Percentiles rank a stretch among this genome's conserved stretches.
These are phyloP conservation scores for Rhinolophus sinicus DNA, from an alignment of 2,113 vertebrate species.

Conservation along the genomic window DNA sequence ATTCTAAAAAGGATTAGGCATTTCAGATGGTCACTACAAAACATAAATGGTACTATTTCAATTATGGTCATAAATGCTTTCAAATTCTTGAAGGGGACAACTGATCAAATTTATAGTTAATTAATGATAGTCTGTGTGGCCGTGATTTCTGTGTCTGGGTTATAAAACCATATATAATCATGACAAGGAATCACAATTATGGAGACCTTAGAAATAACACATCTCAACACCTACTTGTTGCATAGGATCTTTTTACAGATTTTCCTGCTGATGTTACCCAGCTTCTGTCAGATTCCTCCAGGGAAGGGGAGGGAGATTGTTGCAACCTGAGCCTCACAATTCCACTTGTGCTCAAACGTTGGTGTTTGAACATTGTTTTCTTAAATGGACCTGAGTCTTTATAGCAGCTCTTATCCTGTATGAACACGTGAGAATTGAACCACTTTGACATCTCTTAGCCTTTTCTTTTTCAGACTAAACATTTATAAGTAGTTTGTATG, in stretches of 20 bases:
- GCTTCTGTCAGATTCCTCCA: background rate
- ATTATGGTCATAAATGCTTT: slow-evolving; percentile 41
- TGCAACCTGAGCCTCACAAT: background rate
- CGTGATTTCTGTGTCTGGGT: background rate
- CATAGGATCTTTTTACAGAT: background rate
- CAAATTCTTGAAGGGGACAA: slow-evolving; percentile 51
- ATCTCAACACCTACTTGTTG: background rate
- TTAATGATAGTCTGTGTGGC: slow-evolving; percentile 37
- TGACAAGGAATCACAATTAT: background rate
- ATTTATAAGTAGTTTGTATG: slow-evolving; percentile 59
- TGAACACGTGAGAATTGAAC: background rate
- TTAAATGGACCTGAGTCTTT: background rate
- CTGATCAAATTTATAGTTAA: slow-evolving; percentile 38
- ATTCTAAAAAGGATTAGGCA: slow-evolving; percentile 66
- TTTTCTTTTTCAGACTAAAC: slow-evolving; percentile 5
- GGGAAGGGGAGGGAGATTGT: background rate
- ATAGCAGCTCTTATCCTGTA: background rate
- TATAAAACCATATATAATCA: background rate
- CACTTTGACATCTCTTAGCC: background rate
- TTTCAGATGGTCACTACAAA: slow-evolving; percentile 55
- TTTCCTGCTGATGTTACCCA: background rate
- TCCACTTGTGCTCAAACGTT: background rate
- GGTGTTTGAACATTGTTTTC: background rate
- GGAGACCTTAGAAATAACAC: slow-evolving; percentile 38
- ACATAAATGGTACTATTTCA: slow-evolving; percentile 58